Percentiles rank a stretch among this genome's conserved stretches.
Evolutionary conservation across 2,888 invertebrate species (phyloP).

Genomic region (Lepidonotus clava): DNA sequence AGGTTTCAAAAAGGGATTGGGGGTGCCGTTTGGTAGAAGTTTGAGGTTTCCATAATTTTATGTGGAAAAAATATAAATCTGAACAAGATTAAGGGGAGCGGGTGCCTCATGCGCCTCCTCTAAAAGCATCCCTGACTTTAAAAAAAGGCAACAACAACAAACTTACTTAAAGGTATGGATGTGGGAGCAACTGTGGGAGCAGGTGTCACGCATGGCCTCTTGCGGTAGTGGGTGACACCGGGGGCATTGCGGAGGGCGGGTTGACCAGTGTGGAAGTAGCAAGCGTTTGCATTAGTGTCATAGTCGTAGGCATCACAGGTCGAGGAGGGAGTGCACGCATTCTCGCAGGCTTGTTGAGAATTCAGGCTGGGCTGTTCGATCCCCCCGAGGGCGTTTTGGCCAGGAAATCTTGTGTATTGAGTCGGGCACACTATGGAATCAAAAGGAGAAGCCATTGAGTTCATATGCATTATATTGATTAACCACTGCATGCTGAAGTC

Average conservation of each 20-base stretch:
- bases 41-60: too few species aligned
- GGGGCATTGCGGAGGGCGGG: background rate
- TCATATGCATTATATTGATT: too few species aligned
- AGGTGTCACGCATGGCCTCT: background rate
- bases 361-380: background rate
- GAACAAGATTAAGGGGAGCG: too few species aligned
- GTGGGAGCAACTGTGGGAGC: background rate
- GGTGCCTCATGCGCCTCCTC: too few species aligned
- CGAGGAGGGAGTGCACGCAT: background rate
- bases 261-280: background rate
- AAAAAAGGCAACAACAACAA: too few species aligned
- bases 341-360: too few species aligned
- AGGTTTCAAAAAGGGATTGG: too few species aligned
- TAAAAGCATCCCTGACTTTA: too few species aligned
- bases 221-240: constrained; percentile 31
- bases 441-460: too few species aligned
- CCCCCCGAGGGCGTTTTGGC: background rate
- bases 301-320: constrained; percentile 9
- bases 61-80: too few species aligned
- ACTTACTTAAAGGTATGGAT: background rate
- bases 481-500: too few species aligned
- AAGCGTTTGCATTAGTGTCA: background rate
- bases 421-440: background rate
- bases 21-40: too few species aligned
- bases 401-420: background rate